Evolutionary conservation across 2,113 vertebrate genomes (phyloP).

Genomic region (Odocoileus virginianus): DNA sequence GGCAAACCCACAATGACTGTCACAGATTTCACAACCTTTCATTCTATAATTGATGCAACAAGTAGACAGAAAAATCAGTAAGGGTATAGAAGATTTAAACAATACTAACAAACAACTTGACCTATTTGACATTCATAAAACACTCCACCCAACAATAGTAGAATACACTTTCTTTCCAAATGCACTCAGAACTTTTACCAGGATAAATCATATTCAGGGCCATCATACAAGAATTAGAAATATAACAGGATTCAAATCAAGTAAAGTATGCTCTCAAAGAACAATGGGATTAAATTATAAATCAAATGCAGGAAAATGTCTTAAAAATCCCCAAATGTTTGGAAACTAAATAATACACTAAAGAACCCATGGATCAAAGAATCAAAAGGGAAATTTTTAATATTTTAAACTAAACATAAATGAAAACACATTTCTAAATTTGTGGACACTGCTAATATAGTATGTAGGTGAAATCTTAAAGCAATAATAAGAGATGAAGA

Average conservation of each 20-base stretch:
- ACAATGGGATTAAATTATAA: constrained; percentile 16
- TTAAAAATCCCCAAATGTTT: background rate
- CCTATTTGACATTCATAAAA: background rate
- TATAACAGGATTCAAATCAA: background rate
- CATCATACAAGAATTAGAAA: constrained; percentile 17
- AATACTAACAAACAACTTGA: constrained; percentile 8
- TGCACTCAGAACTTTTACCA: constrained; percentile 26
- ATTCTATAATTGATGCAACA: background rate
- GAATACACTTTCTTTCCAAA: background rate
- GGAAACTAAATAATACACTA: background rate
- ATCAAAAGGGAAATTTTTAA: background rate
- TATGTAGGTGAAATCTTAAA: background rate
- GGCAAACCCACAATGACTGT: background rate
- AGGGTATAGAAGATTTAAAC: background rate
- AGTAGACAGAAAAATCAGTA: background rate
- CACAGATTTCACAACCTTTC: constrained; percentile 26
- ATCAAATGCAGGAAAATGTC: background rate
- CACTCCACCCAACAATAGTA: background rate
- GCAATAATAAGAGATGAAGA: background rate
- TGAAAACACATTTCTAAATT: background rate
- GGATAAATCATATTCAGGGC: background rate
- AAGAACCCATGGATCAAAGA: background rate
- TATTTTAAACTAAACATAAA: constrained; percentile 9
- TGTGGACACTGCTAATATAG: background rate
- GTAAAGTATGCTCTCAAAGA: background rate